These are phyloP conservation scores for Ormyrus nitidulus DNA, from an alignment of 2,888 invertebrate species.

Conservation along the genomic window DNA sequence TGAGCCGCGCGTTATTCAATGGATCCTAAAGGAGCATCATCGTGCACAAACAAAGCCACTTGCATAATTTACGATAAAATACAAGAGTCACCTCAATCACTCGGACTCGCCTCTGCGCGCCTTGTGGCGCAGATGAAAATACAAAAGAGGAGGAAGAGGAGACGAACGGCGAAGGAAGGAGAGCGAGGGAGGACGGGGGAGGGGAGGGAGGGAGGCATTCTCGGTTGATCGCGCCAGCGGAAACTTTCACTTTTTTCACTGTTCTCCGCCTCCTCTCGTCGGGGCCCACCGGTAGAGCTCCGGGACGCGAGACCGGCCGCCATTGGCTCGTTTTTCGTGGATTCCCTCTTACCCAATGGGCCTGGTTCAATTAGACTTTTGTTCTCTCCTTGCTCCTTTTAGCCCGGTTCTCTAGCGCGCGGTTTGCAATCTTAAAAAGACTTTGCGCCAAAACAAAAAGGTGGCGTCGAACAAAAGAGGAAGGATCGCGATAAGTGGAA, in stretches of 20 bases:
- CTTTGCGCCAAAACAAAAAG: too few species aligned
- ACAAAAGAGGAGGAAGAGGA: constrained; percentile 28
- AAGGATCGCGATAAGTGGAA: too few species aligned
- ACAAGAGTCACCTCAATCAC: constrained; percentile 8
- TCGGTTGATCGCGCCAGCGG: constrained; percentile 62
- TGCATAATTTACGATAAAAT: constrained; percentile 36
- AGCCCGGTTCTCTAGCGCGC: too few species aligned
- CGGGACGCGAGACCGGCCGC: constrained; percentile 56
- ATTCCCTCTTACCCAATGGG: constrained; percentile 4
- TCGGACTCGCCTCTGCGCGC: too few species aligned
- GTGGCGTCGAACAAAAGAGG: too few species aligned
- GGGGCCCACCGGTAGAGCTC: constrained; percentile 8
- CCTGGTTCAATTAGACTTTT: not conserved
- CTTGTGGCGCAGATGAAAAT: not conserved
- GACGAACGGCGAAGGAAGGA: constrained; percentile 8
- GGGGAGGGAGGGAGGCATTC: constrained; percentile 46
- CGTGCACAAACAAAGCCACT: constrained; percentile 2
- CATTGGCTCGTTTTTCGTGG: constrained; percentile 60
- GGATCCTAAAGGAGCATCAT: not conserved
- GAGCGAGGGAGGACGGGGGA: constrained; percentile 43
- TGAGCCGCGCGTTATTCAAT: not conserved
- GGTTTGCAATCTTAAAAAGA: too few species aligned
- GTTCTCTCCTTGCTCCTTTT: not conserved
- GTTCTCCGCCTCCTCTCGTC: constrained; percentile 59
- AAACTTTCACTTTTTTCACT: constrained; percentile 71